Evolutionary conservation across 2,113 vertebrate genomes (phyloP).

Genomic region (Epinephelus moara): DNA sequence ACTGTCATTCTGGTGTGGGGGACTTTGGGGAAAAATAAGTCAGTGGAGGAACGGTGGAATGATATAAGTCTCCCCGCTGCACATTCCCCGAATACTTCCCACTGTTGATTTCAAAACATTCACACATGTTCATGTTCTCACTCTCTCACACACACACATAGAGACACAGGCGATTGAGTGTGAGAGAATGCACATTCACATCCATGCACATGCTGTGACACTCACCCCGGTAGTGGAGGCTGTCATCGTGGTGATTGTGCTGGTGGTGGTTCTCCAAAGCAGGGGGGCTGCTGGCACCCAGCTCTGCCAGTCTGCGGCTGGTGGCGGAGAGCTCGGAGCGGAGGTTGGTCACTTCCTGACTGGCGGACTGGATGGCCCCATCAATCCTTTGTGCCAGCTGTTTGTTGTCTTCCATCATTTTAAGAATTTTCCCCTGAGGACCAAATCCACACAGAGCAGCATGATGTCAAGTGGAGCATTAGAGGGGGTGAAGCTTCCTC

Average conservation of each 20-base stretch:
- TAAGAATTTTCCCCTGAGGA: constrained; percentile 93
- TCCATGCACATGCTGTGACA: constrained; percentile 39
- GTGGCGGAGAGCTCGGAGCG: constrained; percentile 92
- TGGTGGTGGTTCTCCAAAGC: constrained; percentile 88
- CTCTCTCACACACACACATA: constrained; percentile 19
- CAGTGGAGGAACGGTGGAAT: constrained; percentile 32
- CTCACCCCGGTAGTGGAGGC: constrained; percentile 88
- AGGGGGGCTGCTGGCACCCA: constrained; percentile 85
- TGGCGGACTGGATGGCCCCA: constrained; percentile 93
- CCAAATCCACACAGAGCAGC: constrained; percentile 90
- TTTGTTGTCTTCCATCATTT: constrained; percentile 97
- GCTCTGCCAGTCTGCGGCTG: constrained; percentile 90
- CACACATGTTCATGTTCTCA: constrained; percentile 68
- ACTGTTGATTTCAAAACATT: constrained; percentile 61
- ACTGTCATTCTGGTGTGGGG: constrained; percentile 33
- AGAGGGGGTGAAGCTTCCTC: constrained; percentile 60
- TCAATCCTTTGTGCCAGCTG: constrained; percentile 92
- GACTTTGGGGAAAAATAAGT: constrained; percentile 56
- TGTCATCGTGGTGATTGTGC: constrained; percentile 81
- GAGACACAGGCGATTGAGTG: not conserved
- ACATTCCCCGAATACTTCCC: constrained; percentile 73
- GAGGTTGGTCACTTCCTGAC: constrained; percentile 93
- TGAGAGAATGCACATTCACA: not conserved
- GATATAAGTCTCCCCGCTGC: constrained; percentile 32
- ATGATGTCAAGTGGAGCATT: constrained; percentile 85